Evolutionary conservation across 2,797 vertebrate genomes (phyloP), one percentile per base, ranked within the genome.

Genomic region (Neosalanx taihuensis): DNA sequence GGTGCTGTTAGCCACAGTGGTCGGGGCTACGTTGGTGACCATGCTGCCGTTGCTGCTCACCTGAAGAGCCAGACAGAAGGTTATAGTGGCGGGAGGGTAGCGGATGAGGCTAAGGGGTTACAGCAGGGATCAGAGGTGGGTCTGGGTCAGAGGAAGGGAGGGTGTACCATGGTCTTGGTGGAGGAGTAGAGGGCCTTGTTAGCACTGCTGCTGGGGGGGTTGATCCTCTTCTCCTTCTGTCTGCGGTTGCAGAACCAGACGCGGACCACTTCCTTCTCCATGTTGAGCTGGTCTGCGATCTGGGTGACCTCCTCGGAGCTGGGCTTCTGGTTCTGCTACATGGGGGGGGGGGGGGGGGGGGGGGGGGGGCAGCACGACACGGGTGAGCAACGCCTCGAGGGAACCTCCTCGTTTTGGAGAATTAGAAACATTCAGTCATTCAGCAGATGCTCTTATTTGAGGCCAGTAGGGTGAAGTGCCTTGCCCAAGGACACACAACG

Each of bases 211-310:
- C 93, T 94, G 18, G 94, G 94, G 57, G 94, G 94, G 84, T 96
- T 95, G 86, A 96, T 96, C 80, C 94, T 90, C 85, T 96, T 96
- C 76, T 95, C 94, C 67, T 96, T 96, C 89, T 96, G 94, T 76
- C 94, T 92, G 73, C 94, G 93, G 84, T 96, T 96, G 88, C 94
- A 95, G 89, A 96, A 96, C 94, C 94, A 96, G 83, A 96, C 94
- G 23, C 94, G 93, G 87, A 96, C 94, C 89, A 95, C 94, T 86
- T 95, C 94, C 84, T 95, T 96, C 85, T 95, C 94, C 94, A 95
- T 95, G 85, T 91, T 93, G 74, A 95, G 93, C 88, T 96, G 94
- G 83, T 94, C 94, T 72, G 94, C 93, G 81, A 96, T 96, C 92
- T 94, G 86, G 82, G 93, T 92, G 86, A 96, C 94, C 90, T 95